These are phyloP conservation scores for Sakesphorus luctuosus DNA, from an alignment of 2,113 vertebrate genomes.

Conservation along the genomic window DNA sequence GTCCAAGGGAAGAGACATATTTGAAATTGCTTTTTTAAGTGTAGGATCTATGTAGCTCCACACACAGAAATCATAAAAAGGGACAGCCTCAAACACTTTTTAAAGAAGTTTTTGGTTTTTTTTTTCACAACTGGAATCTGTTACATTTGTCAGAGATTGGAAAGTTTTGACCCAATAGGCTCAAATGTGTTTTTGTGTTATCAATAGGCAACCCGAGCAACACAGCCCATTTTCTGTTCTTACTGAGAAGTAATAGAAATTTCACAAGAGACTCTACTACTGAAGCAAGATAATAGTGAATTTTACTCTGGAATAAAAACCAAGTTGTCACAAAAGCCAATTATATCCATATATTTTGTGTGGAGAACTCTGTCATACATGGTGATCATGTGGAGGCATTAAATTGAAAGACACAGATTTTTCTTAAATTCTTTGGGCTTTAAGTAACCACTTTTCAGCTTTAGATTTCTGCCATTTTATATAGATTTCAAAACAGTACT, in stretches of 20 bases:
- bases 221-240: not conserved
- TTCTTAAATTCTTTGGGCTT: not conserved
- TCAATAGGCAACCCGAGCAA: not conserved
- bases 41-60: not conserved
- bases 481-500: not conserved
- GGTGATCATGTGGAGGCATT: not conserved
- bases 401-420: not conserved
- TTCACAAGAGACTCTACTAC: not conserved
- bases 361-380: not conserved
- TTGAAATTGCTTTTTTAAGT: not conserved
- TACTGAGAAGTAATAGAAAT: not conserved
- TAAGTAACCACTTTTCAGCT: not conserved
- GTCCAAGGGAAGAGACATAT: not conserved
- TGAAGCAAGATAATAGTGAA: not conserved
- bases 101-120: not conserved
- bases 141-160: fast-evolving
- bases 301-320: not conserved
- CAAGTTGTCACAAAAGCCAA: not conserved
- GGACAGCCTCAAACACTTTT: not conserved
- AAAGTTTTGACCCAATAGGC: not conserved
- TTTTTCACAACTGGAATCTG: not conserved
- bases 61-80: not conserved
- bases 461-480: not conserved
- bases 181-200: not conserved
- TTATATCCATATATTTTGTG: not conserved